Evolutionary conservation across 1,140 invertebrate species (phyloP).

Genomic region (Drosophila athabasca): DNA sequence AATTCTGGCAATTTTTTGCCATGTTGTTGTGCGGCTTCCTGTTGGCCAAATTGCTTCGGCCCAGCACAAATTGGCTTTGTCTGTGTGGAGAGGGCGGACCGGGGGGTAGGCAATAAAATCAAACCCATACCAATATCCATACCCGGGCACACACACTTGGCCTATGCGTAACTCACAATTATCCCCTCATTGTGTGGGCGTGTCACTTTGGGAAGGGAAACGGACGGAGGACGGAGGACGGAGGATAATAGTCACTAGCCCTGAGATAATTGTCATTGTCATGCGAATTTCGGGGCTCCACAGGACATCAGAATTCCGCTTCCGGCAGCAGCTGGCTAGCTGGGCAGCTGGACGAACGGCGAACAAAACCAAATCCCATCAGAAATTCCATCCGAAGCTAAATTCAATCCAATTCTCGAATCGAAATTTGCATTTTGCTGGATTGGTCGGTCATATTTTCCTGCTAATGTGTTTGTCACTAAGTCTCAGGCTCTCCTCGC

Average conservation of each 20-base stretch:
- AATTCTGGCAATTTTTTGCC: not conserved
- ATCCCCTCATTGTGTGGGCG: constrained; percentile 71
- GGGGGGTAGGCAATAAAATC: constrained; percentile 64
- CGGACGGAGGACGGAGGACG: not conserved
- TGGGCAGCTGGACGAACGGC: no score
- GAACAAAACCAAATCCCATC: constrained; percentile 4
- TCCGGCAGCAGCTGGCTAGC: constrained; percentile 15
- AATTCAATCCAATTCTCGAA: constrained; percentile 49
- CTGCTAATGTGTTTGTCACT: constrained; percentile 40
- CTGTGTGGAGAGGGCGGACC: not conserved
- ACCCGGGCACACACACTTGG: constrained; percentile 41
- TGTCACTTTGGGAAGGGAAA: constrained; percentile 18
- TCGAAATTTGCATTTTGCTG: constrained; percentile 33
- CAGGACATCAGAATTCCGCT: constrained; percentile 23
- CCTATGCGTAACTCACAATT: constrained; percentile 79
- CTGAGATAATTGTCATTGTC: constrained; percentile 74
- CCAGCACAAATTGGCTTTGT: constrained; percentile 64
- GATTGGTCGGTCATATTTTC: constrained; percentile 24
- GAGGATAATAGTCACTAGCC: constrained; percentile 49
- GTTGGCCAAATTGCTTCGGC: constrained; percentile 52
- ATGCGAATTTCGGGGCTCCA: constrained; percentile 40
- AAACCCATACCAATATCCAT: constrained; percentile 37
- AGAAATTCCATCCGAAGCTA: not conserved
- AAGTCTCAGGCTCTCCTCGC: constrained; percentile 10
- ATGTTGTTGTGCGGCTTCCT: constrained; percentile 56